phyloP scores from a whole-genome alignment of 2,113 vertebrate genomes.

The Festucalex cinctus region DNA sequence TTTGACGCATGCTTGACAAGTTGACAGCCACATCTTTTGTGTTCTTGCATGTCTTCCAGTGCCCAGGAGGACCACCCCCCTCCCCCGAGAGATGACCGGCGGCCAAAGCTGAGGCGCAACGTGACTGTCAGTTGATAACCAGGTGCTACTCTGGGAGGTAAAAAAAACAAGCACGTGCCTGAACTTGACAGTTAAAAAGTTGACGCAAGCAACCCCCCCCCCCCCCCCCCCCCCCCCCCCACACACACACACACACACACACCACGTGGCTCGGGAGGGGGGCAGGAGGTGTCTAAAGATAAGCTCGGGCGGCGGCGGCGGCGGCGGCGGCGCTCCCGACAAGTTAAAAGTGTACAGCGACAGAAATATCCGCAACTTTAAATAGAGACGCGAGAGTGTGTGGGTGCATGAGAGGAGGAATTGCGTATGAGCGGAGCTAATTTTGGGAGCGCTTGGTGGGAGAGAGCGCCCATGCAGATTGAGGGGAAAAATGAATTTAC shows the following conservation, averaged over 20 bases:
- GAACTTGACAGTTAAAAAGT: slow-evolving; percentile 21
- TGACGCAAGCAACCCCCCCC: no score
- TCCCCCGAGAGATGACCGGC: slow-evolving; percentile 58
- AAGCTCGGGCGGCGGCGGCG: slow-evolving; percentile 5
- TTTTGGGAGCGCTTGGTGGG: slow-evolving; percentile 34
- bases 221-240: no score
- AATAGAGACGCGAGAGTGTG: slow-evolving; percentile 45
- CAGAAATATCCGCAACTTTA: slow-evolving; percentile 54
- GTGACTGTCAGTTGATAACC: slow-evolving; percentile 55
- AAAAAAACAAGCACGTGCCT: slow-evolving; percentile 13
- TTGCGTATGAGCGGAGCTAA: slow-evolving; percentile 43
- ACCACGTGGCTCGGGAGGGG: no score
- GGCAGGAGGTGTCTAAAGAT: slow-evolving; percentile 1
- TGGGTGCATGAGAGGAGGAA: slow-evolving; percentile 26
- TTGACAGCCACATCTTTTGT: slow-evolving; percentile 31
- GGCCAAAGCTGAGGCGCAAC: slow-evolving; percentile 52
- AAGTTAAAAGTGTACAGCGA: slow-evolving; percentile 22
- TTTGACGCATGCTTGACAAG: slow-evolving; percentile 11
- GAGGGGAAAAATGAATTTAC: no score
- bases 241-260: no score
- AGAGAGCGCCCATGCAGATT: background rate
- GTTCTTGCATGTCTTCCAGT: slow-evolving; percentile 50
- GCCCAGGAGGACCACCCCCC: slow-evolving; percentile 37
- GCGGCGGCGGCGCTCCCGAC: slow-evolving; percentile 1
- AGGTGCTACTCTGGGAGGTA: slow-evolving; percentile 63